Conservation (phyloP, 2,113 vertebrate species). For the Ellobius talpinus region DNA sequence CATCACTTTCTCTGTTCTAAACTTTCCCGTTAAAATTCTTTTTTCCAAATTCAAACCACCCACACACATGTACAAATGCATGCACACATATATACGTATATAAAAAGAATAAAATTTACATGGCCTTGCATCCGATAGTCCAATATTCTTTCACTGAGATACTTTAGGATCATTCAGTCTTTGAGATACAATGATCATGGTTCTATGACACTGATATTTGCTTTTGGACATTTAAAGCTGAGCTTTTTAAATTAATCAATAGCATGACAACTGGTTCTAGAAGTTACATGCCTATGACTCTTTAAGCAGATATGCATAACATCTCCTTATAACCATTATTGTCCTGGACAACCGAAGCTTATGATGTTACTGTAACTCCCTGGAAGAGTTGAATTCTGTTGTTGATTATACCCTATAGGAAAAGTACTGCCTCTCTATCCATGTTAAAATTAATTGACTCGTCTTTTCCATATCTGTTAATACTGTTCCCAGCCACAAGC, state of each 20-base stretch:
- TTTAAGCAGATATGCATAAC: constrained; percentile 50
- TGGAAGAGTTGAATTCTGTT: constrained; percentile 29
- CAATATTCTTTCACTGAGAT: constrained; percentile 55
- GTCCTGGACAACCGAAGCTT: constrained; percentile 41
- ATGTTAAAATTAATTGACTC: constrained; percentile 53
- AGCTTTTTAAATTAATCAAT: constrained; percentile 68
- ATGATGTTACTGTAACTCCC: constrained; percentile 24
- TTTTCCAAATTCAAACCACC: constrained; percentile 25
- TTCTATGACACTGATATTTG: constrained; percentile 72
- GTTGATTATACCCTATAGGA: constrained; percentile 39
- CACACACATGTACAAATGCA: background rate
- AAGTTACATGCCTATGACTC: constrained; percentile 61
- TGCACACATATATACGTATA: background rate
- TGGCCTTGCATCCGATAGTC: background rate
- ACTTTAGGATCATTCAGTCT: constrained; percentile 36
- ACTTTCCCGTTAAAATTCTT: background rate
- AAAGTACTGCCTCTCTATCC: background rate
- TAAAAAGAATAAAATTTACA: background rate
- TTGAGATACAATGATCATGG: constrained; percentile 63
- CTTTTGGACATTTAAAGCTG: constrained; percentile 60
- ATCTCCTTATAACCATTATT: constrained; percentile 48
- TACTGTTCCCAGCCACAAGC: background rate
- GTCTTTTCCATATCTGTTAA: constrained; percentile 60
- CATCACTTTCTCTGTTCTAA: constrained; percentile 18
- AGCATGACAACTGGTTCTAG: constrained; percentile 58